phyloP scores from a whole-genome alignment of 1,140 invertebrate genomes.

The Metopolophium dirhodum region DNA sequence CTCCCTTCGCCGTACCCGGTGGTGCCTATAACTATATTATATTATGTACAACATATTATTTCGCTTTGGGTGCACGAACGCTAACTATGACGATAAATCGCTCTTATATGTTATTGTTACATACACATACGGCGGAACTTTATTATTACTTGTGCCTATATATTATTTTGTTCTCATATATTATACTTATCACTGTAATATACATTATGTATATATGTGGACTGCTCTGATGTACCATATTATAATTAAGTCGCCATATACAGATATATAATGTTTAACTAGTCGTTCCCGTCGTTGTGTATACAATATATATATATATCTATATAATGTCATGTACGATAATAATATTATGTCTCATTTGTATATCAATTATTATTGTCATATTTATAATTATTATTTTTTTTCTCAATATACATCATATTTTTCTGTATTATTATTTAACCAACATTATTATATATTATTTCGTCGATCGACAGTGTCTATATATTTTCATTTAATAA shows the following conservation, averaged over 20 bases:
- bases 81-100: neutral
- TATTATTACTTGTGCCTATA: neutral
- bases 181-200: neutral
- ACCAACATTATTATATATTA: neutral
- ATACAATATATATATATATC: too few species aligned
- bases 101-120: neutral
- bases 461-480: neutral
- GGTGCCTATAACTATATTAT: neutral
- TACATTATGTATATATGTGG: neutral
- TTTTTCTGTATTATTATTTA: conserved; percentile 19
- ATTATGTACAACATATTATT: neutral
- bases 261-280: neutral
- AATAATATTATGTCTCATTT: neutral
- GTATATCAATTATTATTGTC: neutral
- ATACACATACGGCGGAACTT: neutral
- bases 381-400: neutral
- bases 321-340: neutral
- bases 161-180: too few species aligned
- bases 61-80: neutral
- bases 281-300: conserved; percentile 24
- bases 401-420: neutral
- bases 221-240: neutral
- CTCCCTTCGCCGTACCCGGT: neutral
- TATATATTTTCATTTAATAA: conserved; percentile 17
- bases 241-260: conserved; percentile 7